Evolutionary conservation across 2,888 invertebrate species (phyloP).

Genomic region (Ecliptopera silaceata): DNA sequence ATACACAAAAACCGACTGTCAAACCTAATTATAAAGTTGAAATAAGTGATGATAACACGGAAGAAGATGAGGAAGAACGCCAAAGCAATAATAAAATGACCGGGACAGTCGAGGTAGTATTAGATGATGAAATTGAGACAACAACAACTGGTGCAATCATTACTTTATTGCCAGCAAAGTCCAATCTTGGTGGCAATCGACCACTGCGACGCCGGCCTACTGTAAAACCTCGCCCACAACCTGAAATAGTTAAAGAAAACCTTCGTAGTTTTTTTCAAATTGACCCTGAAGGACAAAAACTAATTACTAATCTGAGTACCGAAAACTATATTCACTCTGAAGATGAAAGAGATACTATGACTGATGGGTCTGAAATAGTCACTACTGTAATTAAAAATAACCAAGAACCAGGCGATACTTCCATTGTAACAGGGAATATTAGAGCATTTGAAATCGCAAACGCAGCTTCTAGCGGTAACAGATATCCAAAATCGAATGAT

Average conservation of each 20-base stretch:
- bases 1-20: slow-evolving; percentile 73
- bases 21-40: slow-evolving; percentile 21
- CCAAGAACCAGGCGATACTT: slow-evolving; percentile 42
- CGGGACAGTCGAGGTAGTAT: slow-evolving; percentile 74
- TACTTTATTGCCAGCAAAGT: slow-evolving; percentile 90
- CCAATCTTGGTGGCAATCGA: slow-evolving; percentile 89
- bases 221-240: slow-evolving; percentile 54
- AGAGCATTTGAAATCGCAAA: slow-evolving; percentile 43
- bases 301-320: slow-evolving; percentile 55
- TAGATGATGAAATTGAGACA: slow-evolving; percentile 68
- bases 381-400: slow-evolving; percentile 43
- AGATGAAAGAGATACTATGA: slow-evolving; percentile 45
- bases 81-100: slow-evolving; percentile 62
- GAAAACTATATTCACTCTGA: slow-evolving; percentile 52
- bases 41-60: slow-evolving; percentile 37
- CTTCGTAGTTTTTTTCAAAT: slow-evolving; percentile 60
- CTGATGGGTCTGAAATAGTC: slow-evolving; percentile 50
- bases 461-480: slow-evolving; percentile 50
- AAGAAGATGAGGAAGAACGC: slow-evolving; percentile 52
- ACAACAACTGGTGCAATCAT: slow-evolving; percentile 66
- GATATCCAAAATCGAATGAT: slow-evolving; percentile 69
- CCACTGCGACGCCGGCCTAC: slow-evolving; percentile 86
- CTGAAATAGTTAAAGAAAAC: slow-evolving; percentile 59
- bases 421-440: slow-evolving; percentile 50
- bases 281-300: slow-evolving; percentile 53